phyloP scores from a whole-genome alignment of 2,113 vertebrate species.

The Lipotes vexillifer region DNA sequence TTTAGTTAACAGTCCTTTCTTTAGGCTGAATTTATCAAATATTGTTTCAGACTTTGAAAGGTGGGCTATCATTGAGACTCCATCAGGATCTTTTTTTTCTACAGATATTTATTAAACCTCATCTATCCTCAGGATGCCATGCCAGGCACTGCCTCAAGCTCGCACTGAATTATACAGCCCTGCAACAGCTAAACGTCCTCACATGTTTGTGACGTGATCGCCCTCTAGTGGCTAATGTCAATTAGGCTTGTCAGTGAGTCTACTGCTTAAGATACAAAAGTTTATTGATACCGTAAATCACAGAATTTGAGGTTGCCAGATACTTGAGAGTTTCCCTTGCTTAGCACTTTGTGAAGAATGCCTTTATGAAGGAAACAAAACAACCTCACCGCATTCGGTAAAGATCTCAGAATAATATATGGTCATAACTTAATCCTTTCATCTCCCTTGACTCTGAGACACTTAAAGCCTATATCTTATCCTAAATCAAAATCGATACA shows the following conservation, averaged over 20 bases:
- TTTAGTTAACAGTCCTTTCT: background rate
- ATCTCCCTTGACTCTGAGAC: background rate
- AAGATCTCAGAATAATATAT: background rate
- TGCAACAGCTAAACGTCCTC: background rate
- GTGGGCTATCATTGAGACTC: background rate
- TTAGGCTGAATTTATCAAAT: background rate
- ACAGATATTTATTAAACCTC: background rate
- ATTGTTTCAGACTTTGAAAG: background rate
- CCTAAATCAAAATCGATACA: background rate
- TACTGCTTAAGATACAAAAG: background rate
- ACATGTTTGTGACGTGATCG: background rate
- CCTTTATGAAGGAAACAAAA: background rate
- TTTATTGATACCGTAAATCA: background rate
- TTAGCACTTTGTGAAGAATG: background rate
- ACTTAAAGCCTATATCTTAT: background rate
- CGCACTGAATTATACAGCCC: background rate
- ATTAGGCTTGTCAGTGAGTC: background rate
- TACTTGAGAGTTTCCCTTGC: slow-evolving; percentile 19
- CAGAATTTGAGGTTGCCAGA: background rate
- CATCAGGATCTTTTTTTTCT: background rate
- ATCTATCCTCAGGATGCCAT: background rate
- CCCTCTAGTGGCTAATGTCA: slow-evolving; percentile 54
- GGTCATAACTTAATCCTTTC: background rate
- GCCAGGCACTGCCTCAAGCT: no score
- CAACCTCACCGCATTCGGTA: background rate